Evolutionary conservation across 2,888 invertebrate genomes (phyloP).

Genomic region (Sesamia inferens): DNA sequence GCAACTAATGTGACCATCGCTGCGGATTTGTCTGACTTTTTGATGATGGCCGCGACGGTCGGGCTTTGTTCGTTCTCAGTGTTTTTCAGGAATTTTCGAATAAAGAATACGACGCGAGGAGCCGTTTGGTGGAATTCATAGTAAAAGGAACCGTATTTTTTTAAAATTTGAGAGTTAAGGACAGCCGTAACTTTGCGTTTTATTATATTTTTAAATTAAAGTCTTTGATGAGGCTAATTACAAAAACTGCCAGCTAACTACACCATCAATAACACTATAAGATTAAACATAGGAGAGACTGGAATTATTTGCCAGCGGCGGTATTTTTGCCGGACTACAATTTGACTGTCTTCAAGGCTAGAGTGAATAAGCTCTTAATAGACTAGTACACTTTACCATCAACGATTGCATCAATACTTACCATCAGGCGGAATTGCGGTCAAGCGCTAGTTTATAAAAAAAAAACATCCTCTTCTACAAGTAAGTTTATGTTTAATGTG

Average conservation of each 20-base stretch:
- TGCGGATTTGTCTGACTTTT: neutral
- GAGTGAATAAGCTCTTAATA: too few species aligned
- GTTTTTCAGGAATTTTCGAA: neutral
- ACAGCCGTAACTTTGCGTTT: neutral
- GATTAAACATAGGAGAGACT: neutral
- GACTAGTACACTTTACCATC: too few species aligned
- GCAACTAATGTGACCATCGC: neutral
- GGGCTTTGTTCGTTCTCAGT: neutral
- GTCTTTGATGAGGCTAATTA: conserved; percentile 31
- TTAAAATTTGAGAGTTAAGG: too few species aligned
- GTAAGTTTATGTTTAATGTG: conserved; percentile 7
- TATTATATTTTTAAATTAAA: conserved; percentile 11
- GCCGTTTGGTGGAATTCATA: too few species aligned
- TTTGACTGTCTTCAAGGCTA: too few species aligned
- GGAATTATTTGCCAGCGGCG: too few species aligned
- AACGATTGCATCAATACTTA: too few species aligned
- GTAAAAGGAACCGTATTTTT: too few species aligned
- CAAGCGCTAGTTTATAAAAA: too few species aligned
- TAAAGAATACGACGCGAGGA: too few species aligned
- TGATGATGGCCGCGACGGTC: neutral
- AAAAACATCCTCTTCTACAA: conserved; percentile 4
- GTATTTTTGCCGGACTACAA: too few species aligned
- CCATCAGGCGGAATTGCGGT: too few species aligned
- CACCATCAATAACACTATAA: conserved; percentile 27
- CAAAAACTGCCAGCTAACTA: conserved; percentile 21